Percentiles rank a stretch among this genome's conserved stretches.
These are phyloP conservation scores for Phortica magna DNA, from an alignment of 2,888 invertebrate species.

Conservation along the genomic window DNA sequence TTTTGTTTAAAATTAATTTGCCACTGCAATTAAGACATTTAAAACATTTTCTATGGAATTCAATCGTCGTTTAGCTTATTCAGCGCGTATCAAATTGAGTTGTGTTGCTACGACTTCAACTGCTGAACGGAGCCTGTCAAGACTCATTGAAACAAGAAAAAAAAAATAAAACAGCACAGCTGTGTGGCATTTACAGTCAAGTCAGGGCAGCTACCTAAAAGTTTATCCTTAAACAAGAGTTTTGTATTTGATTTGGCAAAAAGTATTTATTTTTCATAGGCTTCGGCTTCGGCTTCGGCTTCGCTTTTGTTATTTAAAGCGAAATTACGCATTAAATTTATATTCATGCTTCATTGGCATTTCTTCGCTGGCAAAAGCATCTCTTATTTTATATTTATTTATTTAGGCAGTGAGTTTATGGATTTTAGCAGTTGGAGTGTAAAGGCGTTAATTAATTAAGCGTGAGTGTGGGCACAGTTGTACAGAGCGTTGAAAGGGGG, in stretches of 20 bases:
- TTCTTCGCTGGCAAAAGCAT: neutral
- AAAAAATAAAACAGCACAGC: too few species aligned
- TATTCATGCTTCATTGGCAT: constrained; percentile 6
- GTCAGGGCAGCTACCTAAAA: constrained; percentile 9
- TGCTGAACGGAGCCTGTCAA: neutral
- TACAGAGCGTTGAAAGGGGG: too few species aligned
- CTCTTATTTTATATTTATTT: neutral
- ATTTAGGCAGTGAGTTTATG: neutral
- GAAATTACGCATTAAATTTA: neutral
- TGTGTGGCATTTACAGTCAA: neutral
- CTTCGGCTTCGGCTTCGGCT: constrained; percentile 15
- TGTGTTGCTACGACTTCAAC: neutral
- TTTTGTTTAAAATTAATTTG: constrained; percentile 16
- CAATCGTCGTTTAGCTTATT: constrained; percentile 16
- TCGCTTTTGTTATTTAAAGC: constrained; percentile 45
- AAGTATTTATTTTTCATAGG: constrained; percentile 6
- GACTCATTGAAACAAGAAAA: too few species aligned
- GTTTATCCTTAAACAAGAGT: constrained; percentile 14
- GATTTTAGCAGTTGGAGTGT: too few species aligned
- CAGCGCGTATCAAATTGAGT: constrained; percentile 8
- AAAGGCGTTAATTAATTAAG: too few species aligned
- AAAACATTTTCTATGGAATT: constrained; percentile 21
- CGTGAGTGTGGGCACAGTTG: too few species aligned
- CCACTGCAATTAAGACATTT: constrained; percentile 33
- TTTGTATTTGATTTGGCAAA: constrained; percentile 5